Evolutionary conservation across 2,113 vertebrate genomes (phyloP).

Genomic region (Agelaius phoeniceus): DNA sequence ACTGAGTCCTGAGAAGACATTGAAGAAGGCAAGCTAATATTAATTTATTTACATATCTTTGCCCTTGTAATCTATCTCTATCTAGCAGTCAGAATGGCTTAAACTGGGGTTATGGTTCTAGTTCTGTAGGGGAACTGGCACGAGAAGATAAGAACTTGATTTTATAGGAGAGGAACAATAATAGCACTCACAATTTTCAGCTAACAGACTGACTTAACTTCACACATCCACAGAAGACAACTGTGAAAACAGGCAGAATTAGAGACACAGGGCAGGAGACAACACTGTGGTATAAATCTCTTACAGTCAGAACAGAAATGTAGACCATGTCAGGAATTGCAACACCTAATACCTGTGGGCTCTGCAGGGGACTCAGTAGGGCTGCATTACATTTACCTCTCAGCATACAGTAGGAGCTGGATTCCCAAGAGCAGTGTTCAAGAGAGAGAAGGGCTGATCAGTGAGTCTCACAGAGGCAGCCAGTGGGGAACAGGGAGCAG

Average conservation of each 20-base stretch:
- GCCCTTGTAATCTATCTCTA: neutral
- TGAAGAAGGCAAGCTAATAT: neutral
- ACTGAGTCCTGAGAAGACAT: neutral
- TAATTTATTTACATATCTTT: neutral
- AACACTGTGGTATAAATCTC: neutral
- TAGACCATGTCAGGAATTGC: neutral
- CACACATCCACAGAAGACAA: neutral
- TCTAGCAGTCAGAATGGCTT: neutral
- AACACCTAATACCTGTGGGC: neutral
- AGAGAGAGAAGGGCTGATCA: neutral
- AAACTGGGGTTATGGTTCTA: neutral
- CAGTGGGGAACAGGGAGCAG: neutral
- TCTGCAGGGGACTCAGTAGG: neutral
- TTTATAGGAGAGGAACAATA: neutral
- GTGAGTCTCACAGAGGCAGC: neutral
- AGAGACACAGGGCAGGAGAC: neutral
- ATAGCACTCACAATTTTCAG: neutral
- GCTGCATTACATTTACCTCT: neutral
- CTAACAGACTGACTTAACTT: neutral
- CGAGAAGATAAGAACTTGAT: neutral
- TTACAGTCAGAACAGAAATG: neutral
- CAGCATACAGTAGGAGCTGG: neutral
- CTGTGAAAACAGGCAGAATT: neutral
- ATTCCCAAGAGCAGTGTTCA: neutral
- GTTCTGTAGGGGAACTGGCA: neutral